Conservation (phyloP, 2,888 invertebrate species). For the Rhagonycha fulva region DNA sequence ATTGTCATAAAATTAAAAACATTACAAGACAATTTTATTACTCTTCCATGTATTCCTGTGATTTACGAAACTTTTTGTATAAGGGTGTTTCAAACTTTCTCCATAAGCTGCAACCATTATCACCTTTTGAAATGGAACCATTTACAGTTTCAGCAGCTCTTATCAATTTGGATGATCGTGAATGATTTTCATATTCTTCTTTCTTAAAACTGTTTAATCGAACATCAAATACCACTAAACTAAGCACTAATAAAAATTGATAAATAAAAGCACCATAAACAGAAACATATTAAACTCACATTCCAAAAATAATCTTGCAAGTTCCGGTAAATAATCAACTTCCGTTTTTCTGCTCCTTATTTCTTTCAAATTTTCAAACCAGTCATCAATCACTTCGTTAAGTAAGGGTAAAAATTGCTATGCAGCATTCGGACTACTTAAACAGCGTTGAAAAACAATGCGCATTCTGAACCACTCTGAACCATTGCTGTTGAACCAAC, state of each 20-base stretch:
- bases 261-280: not conserved
- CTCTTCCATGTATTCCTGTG: conserved; percentile 75
- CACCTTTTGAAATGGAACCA: conserved; percentile 68
- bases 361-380: conserved; percentile 60
- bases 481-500: conserved; percentile 72
- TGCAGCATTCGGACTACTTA: conserved; percentile 74
- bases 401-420: conserved; percentile 66
- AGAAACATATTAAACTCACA: conserved; percentile 58
- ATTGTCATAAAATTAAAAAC: not conserved
- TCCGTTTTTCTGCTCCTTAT: conserved; percentile 40
- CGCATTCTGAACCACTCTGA: conserved; percentile 80
- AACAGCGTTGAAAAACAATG: conserved; percentile 77
- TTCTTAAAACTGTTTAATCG: conserved; percentile 69
- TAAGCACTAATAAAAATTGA: conserved; percentile 70
- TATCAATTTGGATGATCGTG: conserved; percentile 71
- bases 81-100: conserved; percentile 71
- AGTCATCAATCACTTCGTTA: conserved; percentile 68
- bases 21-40: conserved; percentile 42
- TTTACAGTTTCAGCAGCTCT: conserved; percentile 76
- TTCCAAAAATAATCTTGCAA: conserved; percentile 79
- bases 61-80: conserved; percentile 68
- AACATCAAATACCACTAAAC: conserved; percentile 71
- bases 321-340: conserved; percentile 69
- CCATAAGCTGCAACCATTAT: conserved; percentile 75
- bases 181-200: conserved; percentile 62